These are phyloP conservation scores for Littorina saxatilis DNA, from an alignment of 1,140 invertebrate genomes.

Conservation along the genomic window DNA sequence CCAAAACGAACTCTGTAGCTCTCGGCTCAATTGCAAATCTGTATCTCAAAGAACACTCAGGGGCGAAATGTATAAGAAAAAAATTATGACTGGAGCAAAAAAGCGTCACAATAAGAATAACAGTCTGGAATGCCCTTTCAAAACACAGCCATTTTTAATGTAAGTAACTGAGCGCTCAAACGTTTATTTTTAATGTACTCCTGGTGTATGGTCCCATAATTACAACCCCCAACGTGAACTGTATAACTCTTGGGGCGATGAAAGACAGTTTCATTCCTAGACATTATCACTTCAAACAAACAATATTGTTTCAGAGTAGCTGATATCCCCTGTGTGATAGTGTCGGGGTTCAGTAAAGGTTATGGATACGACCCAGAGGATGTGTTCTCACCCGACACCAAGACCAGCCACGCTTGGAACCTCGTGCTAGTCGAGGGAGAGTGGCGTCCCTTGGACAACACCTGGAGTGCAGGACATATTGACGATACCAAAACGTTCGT, in stretches of 20 bases:
- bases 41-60: too few species aligned
- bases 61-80: too few species aligned
- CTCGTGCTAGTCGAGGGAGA: constrained; percentile 60
- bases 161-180: too few species aligned
- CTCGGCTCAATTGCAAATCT: too few species aligned
- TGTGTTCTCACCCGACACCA: constrained; percentile 81
- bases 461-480: constrained; percentile 74
- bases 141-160: too few species aligned
- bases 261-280: not conserved
- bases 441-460: constrained; percentile 70
- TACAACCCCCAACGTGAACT: not conserved
- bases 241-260: too few species aligned
- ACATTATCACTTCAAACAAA: not conserved
- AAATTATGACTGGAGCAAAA: too few species aligned
- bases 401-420: constrained; percentile 63
- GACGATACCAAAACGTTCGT: constrained; percentile 53
- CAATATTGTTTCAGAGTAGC: constrained; percentile 65
- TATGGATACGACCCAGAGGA: constrained; percentile 97
- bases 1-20: too few species aligned
- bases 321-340: constrained; percentile 96
- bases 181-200: too few species aligned
- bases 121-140: too few species aligned
- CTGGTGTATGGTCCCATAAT: too few species aligned
- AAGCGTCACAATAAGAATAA: too few species aligned
- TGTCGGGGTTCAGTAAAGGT: constrained; percentile 98